Evolutionary conservation across 2,113 vertebrate species (phyloP).

Genomic region (Eulemur rufifrons): DNA sequence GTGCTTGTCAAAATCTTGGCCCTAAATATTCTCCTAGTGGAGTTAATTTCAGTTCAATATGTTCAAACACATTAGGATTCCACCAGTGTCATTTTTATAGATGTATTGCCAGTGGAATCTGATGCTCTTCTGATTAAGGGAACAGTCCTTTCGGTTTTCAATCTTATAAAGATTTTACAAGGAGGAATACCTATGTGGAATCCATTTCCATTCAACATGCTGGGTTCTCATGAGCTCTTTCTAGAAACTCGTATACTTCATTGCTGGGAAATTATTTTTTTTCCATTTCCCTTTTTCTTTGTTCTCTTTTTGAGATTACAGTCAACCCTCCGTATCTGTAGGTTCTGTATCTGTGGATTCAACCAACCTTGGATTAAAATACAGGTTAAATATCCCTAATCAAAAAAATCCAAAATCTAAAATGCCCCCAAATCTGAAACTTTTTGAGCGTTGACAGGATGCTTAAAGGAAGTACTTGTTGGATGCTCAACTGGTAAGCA

Average conservation of each 20-base stretch:
- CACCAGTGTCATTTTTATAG: too few relatives aligned
- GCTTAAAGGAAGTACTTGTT: neutral
- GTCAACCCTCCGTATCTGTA: neutral
- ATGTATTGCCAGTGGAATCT: neutral
- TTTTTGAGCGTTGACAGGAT: neutral
- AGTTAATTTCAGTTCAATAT: neutral
- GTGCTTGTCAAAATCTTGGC: neutral
- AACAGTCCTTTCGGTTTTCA: neutral
- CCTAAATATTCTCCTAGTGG: neutral
- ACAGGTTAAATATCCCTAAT: neutral
- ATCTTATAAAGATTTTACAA: neutral
- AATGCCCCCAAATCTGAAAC: neutral
- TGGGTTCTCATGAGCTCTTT: neutral
- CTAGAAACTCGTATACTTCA: neutral
- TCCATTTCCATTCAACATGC: rapidly evolving
- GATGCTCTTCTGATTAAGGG: neutral
- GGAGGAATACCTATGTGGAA: rapidly evolving
- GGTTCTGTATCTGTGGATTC: neutral
- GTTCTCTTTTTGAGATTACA: neutral
- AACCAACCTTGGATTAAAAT: neutral
- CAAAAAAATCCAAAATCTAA: neutral
- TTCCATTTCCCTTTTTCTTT: neutral
- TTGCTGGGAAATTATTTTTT: neutral
- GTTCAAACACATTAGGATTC: neutral
- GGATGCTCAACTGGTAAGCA: neutral